These are phyloP conservation scores for Staurois parvus DNA, from an alignment of 2,797 vertebrate species.

Conservation along the genomic window DNA sequence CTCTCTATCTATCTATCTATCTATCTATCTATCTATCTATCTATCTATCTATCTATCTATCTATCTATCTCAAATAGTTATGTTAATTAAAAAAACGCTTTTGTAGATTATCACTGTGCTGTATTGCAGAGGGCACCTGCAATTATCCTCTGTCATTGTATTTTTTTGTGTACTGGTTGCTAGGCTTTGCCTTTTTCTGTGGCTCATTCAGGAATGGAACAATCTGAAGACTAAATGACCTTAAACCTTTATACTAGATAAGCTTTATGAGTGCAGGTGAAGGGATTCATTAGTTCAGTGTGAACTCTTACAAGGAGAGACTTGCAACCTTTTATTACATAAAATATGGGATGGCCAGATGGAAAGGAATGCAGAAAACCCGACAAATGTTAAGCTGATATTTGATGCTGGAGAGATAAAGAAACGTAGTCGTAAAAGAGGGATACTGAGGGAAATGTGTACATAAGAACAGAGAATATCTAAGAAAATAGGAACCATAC, in stretches of 20 bases:
- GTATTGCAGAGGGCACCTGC: not conserved
- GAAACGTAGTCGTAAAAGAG: too few species aligned
- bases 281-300: not conserved
- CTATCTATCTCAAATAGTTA: too few species aligned
- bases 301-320: not conserved
- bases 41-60: too few species aligned
- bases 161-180: constrained; percentile 30
- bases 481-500: not conserved
- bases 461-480: too few species aligned
- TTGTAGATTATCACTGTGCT: not conserved
- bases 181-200: constrained; percentile 15
- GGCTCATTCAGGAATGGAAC: not conserved
- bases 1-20: too few species aligned
- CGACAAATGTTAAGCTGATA: not conserved
- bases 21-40: too few species aligned
- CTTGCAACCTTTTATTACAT: constrained; percentile 17
- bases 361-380: not conserved
- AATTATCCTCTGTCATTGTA: not conserved
- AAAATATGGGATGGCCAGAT: not conserved
- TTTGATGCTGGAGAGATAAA: not conserved
- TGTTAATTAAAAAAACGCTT: too few species aligned
- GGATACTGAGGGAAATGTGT: too few species aligned
- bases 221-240: constrained; percentile 3
- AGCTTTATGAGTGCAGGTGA: constrained; percentile 17
- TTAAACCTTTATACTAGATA: constrained; percentile 53